phyloP scores from a whole-genome alignment of 2,113 vertebrate species.

The Natator depressus region DNA sequence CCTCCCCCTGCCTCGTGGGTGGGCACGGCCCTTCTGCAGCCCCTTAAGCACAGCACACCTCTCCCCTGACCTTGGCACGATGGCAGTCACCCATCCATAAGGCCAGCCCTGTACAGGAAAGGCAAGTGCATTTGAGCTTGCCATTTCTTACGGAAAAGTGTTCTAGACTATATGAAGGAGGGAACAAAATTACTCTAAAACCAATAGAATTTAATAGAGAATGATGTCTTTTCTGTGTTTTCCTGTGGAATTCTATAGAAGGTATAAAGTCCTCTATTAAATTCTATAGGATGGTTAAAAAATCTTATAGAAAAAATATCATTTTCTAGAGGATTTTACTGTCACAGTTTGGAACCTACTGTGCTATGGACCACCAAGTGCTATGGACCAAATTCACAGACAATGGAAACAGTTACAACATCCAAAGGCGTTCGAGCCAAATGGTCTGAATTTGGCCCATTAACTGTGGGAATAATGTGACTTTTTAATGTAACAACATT shows the following conservation, averaged over 20 bases:
- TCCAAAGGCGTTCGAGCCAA: not conserved
- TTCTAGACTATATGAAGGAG: not conserved
- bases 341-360: not conserved
- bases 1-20: no score
- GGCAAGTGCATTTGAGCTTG: not conserved
- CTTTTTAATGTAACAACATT: not conserved
- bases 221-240: not conserved
- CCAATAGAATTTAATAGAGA: not conserved
- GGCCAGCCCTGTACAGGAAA: not conserved
- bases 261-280: not conserved
- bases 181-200: not conserved
- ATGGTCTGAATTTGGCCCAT: not conserved
- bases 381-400: not conserved
- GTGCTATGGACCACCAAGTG: not conserved
- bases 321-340: not conserved
- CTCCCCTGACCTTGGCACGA: no score
- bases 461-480: fast-evolving
- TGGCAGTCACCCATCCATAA: no score
- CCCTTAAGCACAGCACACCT: no score
- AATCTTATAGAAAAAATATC: not conserved
- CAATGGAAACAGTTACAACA: not conserved
- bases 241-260: not conserved
- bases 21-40: no score
- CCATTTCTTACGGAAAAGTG: not conserved
- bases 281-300: not conserved